Conservation (phyloP, 2,113 vertebrate species). For the Morphnarchus princeps region DNA sequence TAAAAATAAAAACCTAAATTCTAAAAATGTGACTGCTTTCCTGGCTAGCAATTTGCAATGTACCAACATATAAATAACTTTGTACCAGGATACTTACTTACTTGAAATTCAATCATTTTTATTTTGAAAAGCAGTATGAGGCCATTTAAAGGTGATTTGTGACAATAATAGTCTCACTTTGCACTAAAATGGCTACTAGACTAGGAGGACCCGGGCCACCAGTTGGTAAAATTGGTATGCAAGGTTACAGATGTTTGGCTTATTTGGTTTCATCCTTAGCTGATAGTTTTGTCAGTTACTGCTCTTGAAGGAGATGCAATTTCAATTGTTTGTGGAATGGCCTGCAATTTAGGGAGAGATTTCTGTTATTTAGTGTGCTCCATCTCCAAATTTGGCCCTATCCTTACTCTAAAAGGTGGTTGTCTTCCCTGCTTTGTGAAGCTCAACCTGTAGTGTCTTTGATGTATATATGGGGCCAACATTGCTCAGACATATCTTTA, state of each 20-base stretch:
- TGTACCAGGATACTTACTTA: neutral
- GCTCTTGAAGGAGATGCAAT: neutral
- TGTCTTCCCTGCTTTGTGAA: neutral
- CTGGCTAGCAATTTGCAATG: neutral
- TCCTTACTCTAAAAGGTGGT: neutral
- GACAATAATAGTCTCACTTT: neutral
- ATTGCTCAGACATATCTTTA: neutral
- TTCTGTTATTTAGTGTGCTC: neutral
- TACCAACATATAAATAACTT: neutral
- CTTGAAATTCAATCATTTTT: neutral
- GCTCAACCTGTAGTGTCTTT: neutral
- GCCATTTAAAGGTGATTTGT: neutral
- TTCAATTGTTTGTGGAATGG: neutral
- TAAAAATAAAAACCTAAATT: neutral
- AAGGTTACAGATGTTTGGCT: neutral
- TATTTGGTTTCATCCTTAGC: neutral
- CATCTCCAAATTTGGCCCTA: neutral
- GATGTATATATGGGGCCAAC: neutral
- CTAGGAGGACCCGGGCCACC: neutral
- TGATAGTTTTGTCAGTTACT: neutral
- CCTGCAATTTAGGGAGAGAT: neutral
- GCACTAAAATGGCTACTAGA: neutral
- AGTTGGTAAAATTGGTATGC: neutral
- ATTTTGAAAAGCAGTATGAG: neutral
- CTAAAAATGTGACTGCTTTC: neutral